These are phyloP conservation scores for Dolichomitus sp. DNA, from an alignment of 2,888 invertebrate genomes.

Conservation along the genomic window DNA sequence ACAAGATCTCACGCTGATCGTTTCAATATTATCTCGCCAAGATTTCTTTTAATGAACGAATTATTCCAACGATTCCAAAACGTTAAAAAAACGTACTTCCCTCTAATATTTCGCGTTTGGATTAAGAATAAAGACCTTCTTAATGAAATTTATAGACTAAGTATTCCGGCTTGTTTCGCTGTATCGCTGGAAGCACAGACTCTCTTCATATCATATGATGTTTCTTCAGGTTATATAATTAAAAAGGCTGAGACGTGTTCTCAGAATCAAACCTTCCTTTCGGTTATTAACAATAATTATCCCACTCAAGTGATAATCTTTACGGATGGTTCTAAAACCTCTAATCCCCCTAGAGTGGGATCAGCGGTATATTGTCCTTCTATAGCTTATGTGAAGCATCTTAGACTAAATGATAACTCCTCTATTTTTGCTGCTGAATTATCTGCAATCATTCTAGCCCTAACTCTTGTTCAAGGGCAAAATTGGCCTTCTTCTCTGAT, in stretches of 20 bases:
- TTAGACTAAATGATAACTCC: background rate
- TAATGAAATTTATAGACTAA: background rate
- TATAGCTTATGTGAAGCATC: background rate
- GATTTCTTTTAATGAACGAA: background rate
- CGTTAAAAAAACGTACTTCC: background rate
- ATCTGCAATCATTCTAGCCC: background rate
- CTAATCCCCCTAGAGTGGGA: background rate
- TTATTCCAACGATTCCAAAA: background rate
- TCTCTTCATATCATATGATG: background rate
- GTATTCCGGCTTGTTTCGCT: background rate
- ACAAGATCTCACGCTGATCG: background rate
- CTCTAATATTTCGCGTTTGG: background rate
- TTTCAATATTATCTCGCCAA: background rate
- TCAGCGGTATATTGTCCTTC: slow-evolving; percentile 12
- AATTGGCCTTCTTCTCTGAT: background rate
- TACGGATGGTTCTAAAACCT: background rate
- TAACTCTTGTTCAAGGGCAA: background rate
- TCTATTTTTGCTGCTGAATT: slow-evolving; percentile 24
- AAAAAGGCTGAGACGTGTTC: background rate
- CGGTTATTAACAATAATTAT: background rate
- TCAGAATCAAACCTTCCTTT: background rate
- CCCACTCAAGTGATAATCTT: background rate
- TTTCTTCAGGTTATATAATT: background rate
- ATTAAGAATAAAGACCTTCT: background rate
- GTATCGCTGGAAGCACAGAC: slow-evolving; percentile 6